A percentile compares a stretch with the other conserved stretches of the same genome.
Evolutionary conservation across 2,113 vertebrate genomes (phyloP).

Genomic region (Marcusenius ussheri): DNA sequence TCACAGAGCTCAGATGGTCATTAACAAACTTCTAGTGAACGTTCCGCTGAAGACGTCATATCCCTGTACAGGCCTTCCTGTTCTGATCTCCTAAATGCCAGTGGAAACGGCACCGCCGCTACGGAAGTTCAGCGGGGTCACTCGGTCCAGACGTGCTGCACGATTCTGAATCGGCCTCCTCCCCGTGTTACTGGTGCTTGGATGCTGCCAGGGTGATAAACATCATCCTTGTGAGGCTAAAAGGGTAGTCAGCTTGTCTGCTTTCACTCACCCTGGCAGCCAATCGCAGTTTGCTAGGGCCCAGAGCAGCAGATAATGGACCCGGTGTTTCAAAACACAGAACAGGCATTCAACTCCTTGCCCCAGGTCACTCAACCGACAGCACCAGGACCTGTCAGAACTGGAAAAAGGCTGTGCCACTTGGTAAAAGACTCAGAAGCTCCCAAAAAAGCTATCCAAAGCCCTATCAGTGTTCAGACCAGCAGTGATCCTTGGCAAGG

Average conservation of each 20-base stretch:
- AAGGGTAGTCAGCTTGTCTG: neutral
- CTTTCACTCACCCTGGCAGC: neutral
- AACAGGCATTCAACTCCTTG: neutral
- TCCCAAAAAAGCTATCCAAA: neutral
- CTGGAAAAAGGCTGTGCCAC: neutral
- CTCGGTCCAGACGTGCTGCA: neutral
- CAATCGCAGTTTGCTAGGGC: neutral
- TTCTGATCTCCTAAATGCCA: neutral
- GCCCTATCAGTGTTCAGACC: neutral
- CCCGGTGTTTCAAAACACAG: neutral
- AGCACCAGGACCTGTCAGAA: neutral
- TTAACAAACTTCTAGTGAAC: neutral
- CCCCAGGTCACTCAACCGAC: neutral
- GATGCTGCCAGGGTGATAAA: neutral
- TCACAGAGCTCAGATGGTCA: conserved; percentile 6
- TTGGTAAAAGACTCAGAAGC: neutral
- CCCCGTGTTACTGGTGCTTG: neutral
- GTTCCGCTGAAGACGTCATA: neutral
- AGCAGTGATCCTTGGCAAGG: neutral
- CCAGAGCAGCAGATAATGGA: neutral
- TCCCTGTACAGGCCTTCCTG: neutral
- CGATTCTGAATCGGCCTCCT: neutral
- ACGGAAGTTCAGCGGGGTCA: neutral
- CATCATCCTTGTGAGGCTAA: neutral
- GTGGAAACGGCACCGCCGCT: neutral